These are phyloP conservation scores for Dendrocincla tyrannina DNA, from an alignment of 2,797 vertebrate genomes.

Conservation along the genomic window DNA sequence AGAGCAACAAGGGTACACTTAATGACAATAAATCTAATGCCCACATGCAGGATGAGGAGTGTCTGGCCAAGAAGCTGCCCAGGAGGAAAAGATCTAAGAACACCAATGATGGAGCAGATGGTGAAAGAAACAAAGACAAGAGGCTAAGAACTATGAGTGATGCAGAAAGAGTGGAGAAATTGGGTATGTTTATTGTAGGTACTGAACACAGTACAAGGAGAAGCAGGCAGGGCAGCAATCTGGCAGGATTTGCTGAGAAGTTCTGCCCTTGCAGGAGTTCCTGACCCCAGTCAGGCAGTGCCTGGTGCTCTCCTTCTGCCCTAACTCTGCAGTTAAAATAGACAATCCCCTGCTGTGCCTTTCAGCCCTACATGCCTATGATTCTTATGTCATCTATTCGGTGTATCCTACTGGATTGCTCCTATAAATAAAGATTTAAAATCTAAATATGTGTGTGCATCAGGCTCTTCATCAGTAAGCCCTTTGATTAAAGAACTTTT, in stretches of 20 bases:
- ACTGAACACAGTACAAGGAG: not conserved
- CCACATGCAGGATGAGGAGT: not conserved
- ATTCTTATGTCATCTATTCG: not conserved
- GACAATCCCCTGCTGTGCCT: not conserved
- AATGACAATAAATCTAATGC: not conserved
- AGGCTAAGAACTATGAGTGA: not conserved
- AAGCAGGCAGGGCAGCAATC: not conserved
- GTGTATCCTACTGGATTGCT: not conserved
- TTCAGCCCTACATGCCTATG: not conserved
- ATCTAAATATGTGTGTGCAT: not conserved
- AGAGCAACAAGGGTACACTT: not conserved
- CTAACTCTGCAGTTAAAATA: not conserved
- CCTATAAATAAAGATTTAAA: not conserved
- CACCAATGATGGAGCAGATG: not conserved
- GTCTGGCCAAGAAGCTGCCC: not conserved
- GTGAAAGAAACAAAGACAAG: not conserved
- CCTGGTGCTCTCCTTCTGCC: rapidly evolving
- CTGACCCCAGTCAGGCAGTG: not conserved
- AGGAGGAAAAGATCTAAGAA: not conserved
- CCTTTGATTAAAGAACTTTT: not conserved
- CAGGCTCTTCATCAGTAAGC: not conserved
- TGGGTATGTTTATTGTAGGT: not conserved
- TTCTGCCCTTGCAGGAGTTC: not conserved
- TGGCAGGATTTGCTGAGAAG: not conserved
- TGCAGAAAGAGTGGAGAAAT: not conserved